A percentile compares a stretch with the other conserved stretches of the same genome.
These are phyloP conservation scores for Xanthorhoe designata DNA, from an alignment of 2,888 invertebrate genomes.

Conservation along the genomic window DNA sequence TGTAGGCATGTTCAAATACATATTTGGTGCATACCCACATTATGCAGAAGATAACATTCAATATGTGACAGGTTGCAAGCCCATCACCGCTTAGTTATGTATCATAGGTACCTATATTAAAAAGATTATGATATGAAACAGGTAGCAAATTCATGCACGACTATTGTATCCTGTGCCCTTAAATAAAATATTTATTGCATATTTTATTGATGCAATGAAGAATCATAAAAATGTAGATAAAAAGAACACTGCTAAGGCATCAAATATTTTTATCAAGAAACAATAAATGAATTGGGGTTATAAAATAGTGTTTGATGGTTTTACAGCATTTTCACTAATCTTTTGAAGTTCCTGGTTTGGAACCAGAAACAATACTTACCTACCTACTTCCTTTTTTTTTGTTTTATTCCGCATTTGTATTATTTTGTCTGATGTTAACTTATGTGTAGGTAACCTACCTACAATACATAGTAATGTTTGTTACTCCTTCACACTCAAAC, in stretches of 20 bases:
- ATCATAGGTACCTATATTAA: no score
- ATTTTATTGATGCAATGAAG: slow-evolving; percentile 8
- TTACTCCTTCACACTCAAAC: no score
- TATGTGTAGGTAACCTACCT: no score
- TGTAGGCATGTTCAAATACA: no score
- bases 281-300: not conserved
- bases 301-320: not conserved
- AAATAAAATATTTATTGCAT: slow-evolving; percentile 9
- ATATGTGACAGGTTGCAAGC: no score
- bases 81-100: no score
- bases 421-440: no score
- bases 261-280: not conserved
- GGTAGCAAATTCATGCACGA: not conserved
- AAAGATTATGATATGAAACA: not conserved
- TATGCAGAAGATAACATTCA: no score
- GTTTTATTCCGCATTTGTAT: no score
- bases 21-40: no score
- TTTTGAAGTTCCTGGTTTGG: not conserved
- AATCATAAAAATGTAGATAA: not conserved
- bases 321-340: not conserved
- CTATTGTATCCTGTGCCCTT: not conserved
- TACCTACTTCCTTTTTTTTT: no score
- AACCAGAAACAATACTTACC: not conserved
- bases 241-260: not conserved
- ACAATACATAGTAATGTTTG: no score